phyloP scores from a whole-genome alignment of 1,140 invertebrate genomes.

The Globodera ellingtonae region DNA sequence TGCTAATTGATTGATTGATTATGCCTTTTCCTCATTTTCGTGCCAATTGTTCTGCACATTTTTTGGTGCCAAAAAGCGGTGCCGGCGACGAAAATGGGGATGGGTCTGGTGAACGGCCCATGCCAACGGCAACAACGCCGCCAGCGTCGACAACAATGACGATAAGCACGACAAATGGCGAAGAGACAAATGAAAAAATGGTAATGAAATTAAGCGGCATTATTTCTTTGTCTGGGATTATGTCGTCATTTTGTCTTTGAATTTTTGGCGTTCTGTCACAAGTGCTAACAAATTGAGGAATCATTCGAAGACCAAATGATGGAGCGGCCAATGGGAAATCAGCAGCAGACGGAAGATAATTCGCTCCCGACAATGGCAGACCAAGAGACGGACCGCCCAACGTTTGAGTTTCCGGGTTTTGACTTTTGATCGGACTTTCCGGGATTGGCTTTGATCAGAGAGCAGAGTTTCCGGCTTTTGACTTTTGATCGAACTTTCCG shows the following conservation, averaged over 20 bases:
- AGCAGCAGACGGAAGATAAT: too few relatives aligned
- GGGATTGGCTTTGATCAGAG: too few relatives aligned
- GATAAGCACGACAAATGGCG: background rate
- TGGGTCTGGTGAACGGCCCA: background rate
- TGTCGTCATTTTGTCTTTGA: too few relatives aligned
- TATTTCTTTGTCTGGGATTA: background rate
- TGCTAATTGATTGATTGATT: background rate
- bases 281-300: too few relatives aligned
- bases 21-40: background rate
- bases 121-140: background rate
- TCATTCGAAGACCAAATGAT: too few relatives aligned
- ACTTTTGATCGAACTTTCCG: too few relatives aligned
- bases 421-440: too few relatives aligned
- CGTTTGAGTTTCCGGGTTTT: background rate
- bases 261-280: too few relatives aligned
- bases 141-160: background rate
- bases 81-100: background rate
- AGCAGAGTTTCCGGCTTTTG: too few relatives aligned
- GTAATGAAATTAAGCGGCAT: background rate
- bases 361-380: too few relatives aligned
- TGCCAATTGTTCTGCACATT: conserved; percentile 34
- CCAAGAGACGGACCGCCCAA: background rate
- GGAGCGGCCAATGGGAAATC: too few relatives aligned
- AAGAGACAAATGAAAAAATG: background rate
- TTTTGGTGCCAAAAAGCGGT: conserved; percentile 1